These are phyloP conservation scores for Cardiocondyla obscurior DNA, from an alignment of 1,140 invertebrate species.

Conservation along the genomic window DNA sequence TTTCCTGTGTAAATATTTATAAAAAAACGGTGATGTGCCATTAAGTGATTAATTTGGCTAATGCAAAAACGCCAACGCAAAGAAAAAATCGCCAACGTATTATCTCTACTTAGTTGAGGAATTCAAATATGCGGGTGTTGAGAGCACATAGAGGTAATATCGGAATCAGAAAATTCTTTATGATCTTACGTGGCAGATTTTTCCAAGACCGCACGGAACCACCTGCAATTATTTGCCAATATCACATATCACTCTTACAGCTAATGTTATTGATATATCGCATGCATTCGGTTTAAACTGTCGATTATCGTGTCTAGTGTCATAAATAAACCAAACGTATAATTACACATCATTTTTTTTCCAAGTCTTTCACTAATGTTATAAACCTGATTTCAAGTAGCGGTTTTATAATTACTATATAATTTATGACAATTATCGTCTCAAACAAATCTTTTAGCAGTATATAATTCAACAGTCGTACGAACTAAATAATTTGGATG, in stretches of 20 bases:
- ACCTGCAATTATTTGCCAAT: constrained; percentile 78
- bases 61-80: background rate
- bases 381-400: background rate
- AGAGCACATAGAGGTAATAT: constrained; percentile 27
- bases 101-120: constrained; percentile 27
- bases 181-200: constrained; percentile 78
- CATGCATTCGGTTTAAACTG: background rate
- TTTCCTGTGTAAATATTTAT: background rate
- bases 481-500: background rate
- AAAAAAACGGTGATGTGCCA: background rate
- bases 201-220: constrained; percentile 74
- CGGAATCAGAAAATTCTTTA: constrained; percentile 43
- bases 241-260: constrained; percentile 42
- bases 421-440: background rate
- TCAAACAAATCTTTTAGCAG: background rate
- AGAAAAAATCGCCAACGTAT: background rate
- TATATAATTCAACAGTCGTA: background rate
- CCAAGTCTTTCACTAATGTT: too few species aligned
- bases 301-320: constrained; percentile 6
- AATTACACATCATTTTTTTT: too few species aligned
- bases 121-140: constrained; percentile 48
- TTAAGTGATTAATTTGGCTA: background rate
- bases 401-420: background rate
- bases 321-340: background rate
- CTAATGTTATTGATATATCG: background rate